Base-by-base conservation (phyloP, 2,797 vertebrate species). In the Pyrrhura leucotis region DNA sequence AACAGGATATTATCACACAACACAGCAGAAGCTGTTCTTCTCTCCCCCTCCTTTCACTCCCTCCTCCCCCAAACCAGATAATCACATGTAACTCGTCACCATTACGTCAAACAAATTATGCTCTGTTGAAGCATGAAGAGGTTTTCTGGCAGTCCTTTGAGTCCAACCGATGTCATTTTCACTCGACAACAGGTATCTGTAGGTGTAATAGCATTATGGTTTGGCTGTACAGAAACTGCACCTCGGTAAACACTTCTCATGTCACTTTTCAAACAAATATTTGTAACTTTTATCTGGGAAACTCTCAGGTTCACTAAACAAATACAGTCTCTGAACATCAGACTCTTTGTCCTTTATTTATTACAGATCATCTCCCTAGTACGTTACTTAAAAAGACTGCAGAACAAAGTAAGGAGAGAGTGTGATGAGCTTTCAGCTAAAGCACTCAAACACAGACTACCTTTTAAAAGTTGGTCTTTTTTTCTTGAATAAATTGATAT, bases 31-130 rank as follows among this genome's bases (percentile, higher is more conserved):
- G 61, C 73, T 94, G 29, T 80, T 67, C 19, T 65, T 53, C 9
- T 29, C 23, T 28, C 14, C 26, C 39, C 6, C 15, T 10, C 9
- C 7, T 58, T 58, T 25, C 54, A 58, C 22, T 35, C 54, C 9
- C 54, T 58, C 54, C 54, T 58, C 6, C 23, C 18, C 94, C 96
- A 93, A 92, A 96, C 95, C 91, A 95, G 88, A 94, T 95, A 97
- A 97, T 95, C 97, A 92, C 71, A 95, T 53, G 88, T 92, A 96
- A 96, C 94, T 93, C 93, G 82, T 96, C 93, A 96, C 89, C 81
- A 96, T 96, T 96, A 94, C 81, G 96, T 96, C 73, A 96, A 97
- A 96, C 61, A 97, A 87, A 97, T 97, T 95, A 95, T 80, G 80
- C 88, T 96, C 84, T 95, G 79, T 84, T 96, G 90, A 97, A 97